Base-by-base conservation (phyloP, 2,797 vertebrate genomes). In the Enteromius viviparus region DNA sequence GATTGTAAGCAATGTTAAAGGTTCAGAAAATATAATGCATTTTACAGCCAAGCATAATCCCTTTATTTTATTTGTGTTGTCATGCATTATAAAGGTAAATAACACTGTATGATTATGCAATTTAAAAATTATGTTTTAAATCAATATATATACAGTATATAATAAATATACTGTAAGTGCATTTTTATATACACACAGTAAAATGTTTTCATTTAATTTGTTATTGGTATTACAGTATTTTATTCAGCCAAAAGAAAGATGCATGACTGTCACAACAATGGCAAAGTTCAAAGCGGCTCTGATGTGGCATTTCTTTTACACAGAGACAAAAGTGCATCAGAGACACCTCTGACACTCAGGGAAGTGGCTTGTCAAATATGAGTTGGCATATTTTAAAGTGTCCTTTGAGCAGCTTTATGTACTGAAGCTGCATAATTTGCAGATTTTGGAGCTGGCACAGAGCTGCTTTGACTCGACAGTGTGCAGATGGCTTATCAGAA, bases 401-500 rank as follows among this genome's bases (percentile, higher is more conserved):
- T 6, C 17, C 49, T 72, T 81, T 60, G 29, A 21, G 76, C 40
- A 49, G 40, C 23, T 64, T 19, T 12, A 15, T 3, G 0, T 60
- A n/a, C 32, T 11, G 8, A 76, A 60, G 55, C 37, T 29, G 37
- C 37, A 45, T 76, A 3, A 55, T 75, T 75, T 55, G 49, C 71
- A 55, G 49, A 55, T 12, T 55, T 32, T 75, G 9, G 71, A 55
- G 19, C 71, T 55, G 71, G 29, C 49, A n/a, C 19, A 75, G 71
- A 55, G 68, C 12, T 70, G 68, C 68, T 15, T 45, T 45, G 40
- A 45, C 40, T 70, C 26, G 45, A 19, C 5, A 4, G 53, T 45
- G 75, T 62, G 60, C 75, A 76, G 75, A 76, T 76, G 60, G 76
- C 23, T 47, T 45, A 47, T 77, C 23, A 62, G 40, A 47, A 45